A percentile compares a stretch with the other conserved stretches of the same genome.
phyloP scores from a whole-genome alignment of 2,888 invertebrate genomes.

The Leistus spinibarbis region DNA sequence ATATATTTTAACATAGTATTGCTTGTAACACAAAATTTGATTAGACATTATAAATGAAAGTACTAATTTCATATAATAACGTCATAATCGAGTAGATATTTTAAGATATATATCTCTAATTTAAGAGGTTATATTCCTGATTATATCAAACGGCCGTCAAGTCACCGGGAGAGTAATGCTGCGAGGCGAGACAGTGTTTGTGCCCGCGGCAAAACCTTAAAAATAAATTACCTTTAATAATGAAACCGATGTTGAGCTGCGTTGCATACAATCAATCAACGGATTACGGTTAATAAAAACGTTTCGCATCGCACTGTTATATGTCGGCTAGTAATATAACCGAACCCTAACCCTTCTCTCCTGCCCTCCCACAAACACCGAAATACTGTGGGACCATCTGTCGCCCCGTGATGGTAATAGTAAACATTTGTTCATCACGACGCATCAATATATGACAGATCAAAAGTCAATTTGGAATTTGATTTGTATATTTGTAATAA shows the following conservation, averaged over 20 bases:
- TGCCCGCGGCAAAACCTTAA: conserved; percentile 22
- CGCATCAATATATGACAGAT: not conserved
- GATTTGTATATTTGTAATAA: not conserved
- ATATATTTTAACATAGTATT: no score
- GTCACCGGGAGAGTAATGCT: not conserved
- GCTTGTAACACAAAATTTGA: not conserved
- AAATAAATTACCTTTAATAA: conserved; percentile 39
- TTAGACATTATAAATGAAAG: not conserved
- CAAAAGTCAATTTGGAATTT: not conserved
- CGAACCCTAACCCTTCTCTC: conserved; percentile 50
- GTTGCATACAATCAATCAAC: conserved; percentile 57
- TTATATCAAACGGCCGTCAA: conserved; percentile 6
- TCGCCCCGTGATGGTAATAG: conserved; percentile 16
- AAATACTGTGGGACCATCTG: conserved; percentile 26
- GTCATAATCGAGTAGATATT: not conserved
- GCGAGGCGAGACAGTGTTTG: not conserved
- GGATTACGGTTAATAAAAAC: conserved; percentile 60
- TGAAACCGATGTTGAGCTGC: conserved; percentile 39
- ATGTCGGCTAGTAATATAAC: conserved; percentile 45
- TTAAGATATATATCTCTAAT: not conserved
- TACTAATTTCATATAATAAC: not conserved
- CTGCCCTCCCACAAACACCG: conserved; percentile 51
- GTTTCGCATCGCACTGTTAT: conserved; percentile 53
- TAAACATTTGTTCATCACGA: not conserved
- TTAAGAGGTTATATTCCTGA: not conserved